Evolutionary conservation across 1,140 invertebrate genomes (phyloP), one percentile per base, ranked within the genome.

Genomic region (Cydia splendana): DNA sequence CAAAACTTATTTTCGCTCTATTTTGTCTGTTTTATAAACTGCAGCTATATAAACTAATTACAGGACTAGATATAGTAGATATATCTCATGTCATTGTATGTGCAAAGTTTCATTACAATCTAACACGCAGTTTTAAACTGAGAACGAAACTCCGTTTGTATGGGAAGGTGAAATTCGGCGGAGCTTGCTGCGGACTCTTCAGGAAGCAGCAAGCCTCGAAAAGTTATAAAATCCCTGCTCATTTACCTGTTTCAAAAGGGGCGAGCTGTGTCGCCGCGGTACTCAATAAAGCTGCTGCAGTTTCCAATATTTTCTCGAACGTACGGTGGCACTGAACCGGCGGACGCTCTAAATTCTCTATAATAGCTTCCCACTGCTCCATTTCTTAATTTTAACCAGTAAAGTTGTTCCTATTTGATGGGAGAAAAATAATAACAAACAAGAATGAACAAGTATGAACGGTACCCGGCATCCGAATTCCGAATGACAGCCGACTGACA

Each of bases 171-270:
- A n/a, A n/a, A n/a, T n/a, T n/a, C n/a, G n/a, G n/a, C n/a, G n/a
- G n/a, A n/a, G n/a, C n/a, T n/a, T n/a, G n/a, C n/a, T n/a, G n/a
- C n/a, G n/a, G n/a, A n/a, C n/a, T n/a, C n/a, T n/a, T n/a, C n/a
- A n/a, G 9, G 38, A 10, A 10, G 7, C 38, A 51, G 4, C 1
- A 15, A 18, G n/a, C n/a, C 15, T 53, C 15, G n/a, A 53, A 53
- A 18, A n/a, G 4, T 4, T 53, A 53, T 53, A 24, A 62, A 12
- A 57, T 62, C n/a, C 18, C 4, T 12, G n/a, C 5, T 62, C n/a
- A 62, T 24, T 62, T 24, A 62, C 57, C 57, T 62, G 20, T 62
- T 62, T 62, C 57, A 24, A 62, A 62, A 24, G 57, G 20, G 20
- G 57, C 57, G 18, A 62, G 57, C 20, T 62, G 18, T 12, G 18